A percentile compares a stretch with the other conserved stretches of the same genome.
Evolutionary conservation across 1,140 invertebrate genomes (phyloP).

Genomic region (Tenebrio molitor): DNA sequence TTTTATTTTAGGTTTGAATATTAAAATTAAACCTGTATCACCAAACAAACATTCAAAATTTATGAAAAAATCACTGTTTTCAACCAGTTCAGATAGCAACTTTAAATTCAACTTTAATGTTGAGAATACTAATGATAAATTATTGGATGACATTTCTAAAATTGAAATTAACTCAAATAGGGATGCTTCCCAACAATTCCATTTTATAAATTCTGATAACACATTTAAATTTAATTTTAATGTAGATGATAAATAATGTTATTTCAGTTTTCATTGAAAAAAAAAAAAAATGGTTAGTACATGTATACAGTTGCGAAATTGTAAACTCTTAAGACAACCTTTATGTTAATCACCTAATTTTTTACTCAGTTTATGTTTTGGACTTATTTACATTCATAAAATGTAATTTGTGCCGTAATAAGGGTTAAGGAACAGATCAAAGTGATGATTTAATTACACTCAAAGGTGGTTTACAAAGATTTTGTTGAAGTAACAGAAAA

Average conservation of each 20-base stretch:
- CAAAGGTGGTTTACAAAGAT: no score
- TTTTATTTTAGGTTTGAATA: slow-evolving; percentile 62
- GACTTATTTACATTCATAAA: no score
- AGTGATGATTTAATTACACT: no score
- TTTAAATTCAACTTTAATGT: slow-evolving; percentile 67
- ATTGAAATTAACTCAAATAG: slow-evolving; percentile 43
- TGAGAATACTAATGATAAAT: slow-evolving; percentile 41
- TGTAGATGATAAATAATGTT: neutral
- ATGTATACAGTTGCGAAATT: no score
- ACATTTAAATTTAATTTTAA: slow-evolving; percentile 72
- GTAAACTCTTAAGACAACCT: no score
- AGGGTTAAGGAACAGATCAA: no score
- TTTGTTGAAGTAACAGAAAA: no score
- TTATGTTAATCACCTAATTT: no score
- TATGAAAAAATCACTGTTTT: slow-evolving; percentile 68
- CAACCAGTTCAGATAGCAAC: slow-evolving; percentile 59
- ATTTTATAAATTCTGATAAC: slow-evolving; percentile 61
- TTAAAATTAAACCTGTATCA: slow-evolving; percentile 63
- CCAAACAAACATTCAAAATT: slow-evolving; percentile 70
- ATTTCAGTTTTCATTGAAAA: neutral
- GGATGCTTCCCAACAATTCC: slow-evolving; percentile 43
- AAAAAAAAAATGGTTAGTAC: no score
- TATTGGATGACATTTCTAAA: slow-evolving; percentile 47
- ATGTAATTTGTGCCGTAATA: no score
- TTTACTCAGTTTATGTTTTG: no score